These are phyloP conservation scores for Coboldia fuscipes DNA, from an alignment of 1,140 invertebrate species.

Conservation along the genomic window DNA sequence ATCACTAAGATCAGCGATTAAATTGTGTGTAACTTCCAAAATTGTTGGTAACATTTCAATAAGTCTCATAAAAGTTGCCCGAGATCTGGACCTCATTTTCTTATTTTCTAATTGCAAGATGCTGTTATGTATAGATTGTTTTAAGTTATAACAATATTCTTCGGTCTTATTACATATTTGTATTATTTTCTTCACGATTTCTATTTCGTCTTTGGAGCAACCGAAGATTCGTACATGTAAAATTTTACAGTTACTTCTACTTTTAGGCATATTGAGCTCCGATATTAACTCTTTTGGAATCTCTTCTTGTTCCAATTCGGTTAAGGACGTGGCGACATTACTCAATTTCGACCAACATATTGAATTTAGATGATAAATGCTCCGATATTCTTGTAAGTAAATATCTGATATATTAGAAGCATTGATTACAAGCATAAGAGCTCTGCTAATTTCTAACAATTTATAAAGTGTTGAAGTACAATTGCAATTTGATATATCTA, in stretches of 20 bases:
- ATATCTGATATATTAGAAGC: conserved; percentile 1
- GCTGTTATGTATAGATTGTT: conserved; percentile 1
- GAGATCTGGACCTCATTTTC: conserved; percentile 5
- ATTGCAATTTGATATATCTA: too few species aligned
- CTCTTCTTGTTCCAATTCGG: not conserved
- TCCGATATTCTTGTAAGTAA: not conserved
- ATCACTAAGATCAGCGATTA: not conserved
- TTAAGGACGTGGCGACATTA: not conserved
- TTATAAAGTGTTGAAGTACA: too few species aligned
- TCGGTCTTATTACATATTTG: conserved; percentile 4
- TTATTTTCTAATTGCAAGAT: conserved; percentile 2
- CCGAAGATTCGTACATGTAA: conserved; percentile 4
- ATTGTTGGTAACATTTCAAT: conserved; percentile 3
- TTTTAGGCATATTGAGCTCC: not conserved
- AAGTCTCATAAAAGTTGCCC: conserved; percentile 5
- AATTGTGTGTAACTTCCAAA: not conserved
- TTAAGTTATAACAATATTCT: conserved; percentile 3
- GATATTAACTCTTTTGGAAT: not conserved
- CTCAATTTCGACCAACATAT: not conserved
- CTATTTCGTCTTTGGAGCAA: conserved; percentile 5
- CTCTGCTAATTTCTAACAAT: conserved; percentile 3
- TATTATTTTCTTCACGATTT: conserved; percentile 4
- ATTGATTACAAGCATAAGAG: conserved; percentile 2
- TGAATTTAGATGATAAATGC: conserved; percentile 5
- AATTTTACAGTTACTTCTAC: not conserved